Percentiles rank a stretch among this genome's conserved stretches.
phyloP scores from a whole-genome alignment of 2,797 vertebrate genomes.

The Phoebastria nigripes region DNA sequence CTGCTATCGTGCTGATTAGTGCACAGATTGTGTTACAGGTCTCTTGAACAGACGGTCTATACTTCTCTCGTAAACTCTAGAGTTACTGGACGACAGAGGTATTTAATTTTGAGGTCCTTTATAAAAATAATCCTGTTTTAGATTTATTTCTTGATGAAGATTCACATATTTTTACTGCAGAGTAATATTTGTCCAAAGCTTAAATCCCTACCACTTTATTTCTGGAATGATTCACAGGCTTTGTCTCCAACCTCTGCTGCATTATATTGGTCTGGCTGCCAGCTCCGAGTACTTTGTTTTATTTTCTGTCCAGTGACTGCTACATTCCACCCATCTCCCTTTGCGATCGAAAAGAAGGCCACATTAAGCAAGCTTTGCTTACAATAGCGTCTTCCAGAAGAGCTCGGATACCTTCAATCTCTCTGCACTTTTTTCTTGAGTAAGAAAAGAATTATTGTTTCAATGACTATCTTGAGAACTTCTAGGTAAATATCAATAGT shows the following conservation, averaged over 20 bases:
- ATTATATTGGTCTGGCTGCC: not conserved
- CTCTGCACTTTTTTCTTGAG: not conserved
- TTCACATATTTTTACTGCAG: not conserved
- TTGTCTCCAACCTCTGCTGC: not conserved
- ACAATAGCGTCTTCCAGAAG: not conserved
- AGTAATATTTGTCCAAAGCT: not conserved
- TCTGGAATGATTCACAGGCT: not conserved
- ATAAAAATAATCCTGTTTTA: not conserved
- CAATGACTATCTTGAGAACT: not conserved
- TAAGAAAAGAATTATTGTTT: not conserved
- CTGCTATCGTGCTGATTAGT: not conserved
- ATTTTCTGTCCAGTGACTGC: not conserved
- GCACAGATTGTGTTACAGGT: not conserved
- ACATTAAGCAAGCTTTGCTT: not conserved
- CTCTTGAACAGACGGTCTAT: conserved; percentile 19
- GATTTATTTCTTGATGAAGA: not conserved
- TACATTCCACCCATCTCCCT: not conserved
- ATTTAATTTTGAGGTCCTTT: not conserved
- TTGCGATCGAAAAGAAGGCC: not conserved
- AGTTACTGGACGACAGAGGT: not conserved
- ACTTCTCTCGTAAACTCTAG: not conserved
- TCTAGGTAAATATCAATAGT: not conserved
- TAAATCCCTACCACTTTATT: not conserved
- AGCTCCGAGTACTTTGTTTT: not conserved
- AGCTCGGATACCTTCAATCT: not conserved